Evolutionary conservation across 2,797 vertebrate genomes (phyloP).

Genomic region (Galagoides demidoff): DNA sequence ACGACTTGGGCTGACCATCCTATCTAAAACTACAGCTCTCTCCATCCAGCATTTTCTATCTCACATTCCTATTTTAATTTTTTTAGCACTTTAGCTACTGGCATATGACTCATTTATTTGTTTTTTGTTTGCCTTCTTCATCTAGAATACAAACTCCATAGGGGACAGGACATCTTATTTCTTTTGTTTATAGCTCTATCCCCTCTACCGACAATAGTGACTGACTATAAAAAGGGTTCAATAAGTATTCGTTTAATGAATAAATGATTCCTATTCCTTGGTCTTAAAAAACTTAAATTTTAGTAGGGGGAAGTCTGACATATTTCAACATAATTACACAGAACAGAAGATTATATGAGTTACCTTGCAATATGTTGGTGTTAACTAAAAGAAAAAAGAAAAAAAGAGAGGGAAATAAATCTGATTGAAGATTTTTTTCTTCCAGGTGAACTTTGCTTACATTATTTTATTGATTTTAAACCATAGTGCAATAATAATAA

Average conservation of each 20-base stretch:
- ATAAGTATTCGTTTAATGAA: background rate
- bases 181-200: background rate
- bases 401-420: background rate
- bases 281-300: background rate
- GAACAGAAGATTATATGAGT: background rate
- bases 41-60: background rate
- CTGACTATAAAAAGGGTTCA: background rate
- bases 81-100: background rate
- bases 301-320: background rate
- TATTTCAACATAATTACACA: background rate
- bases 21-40: background rate
- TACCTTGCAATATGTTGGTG: background rate
- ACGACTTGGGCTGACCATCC: background rate
- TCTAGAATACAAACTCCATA: background rate
- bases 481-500: background rate
- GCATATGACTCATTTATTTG: background rate
- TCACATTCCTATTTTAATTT: background rate
- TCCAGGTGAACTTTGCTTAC: background rate
- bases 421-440: background rate
- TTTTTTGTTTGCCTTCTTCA: background rate
- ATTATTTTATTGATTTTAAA: slow-evolving; percentile 22
- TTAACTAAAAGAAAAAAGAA: background rate
- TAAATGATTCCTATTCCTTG: background rate
- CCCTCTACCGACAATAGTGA: background rate
- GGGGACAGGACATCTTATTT: background rate